A percentile compares a stretch with the other conserved stretches of the same genome.
Evolutionary conservation across 2,888 invertebrate species (phyloP).

Genomic region (Eurytoma adleriae): DNA sequence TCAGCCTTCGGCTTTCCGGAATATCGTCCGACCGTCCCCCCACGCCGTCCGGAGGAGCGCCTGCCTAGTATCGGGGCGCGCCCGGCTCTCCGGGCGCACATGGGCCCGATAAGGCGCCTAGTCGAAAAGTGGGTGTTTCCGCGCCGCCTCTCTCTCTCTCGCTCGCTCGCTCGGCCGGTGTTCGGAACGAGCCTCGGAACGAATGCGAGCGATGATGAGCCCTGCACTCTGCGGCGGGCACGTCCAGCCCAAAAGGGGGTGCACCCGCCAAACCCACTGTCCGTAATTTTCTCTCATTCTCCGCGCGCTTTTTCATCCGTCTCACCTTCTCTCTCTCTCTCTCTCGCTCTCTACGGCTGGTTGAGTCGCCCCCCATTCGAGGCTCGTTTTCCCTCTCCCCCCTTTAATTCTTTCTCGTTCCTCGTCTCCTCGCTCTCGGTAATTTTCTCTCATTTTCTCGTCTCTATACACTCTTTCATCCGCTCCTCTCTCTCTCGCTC

Average conservation of each 20-base stretch:
- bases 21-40: too few relatives aligned
- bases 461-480: conserved; percentile 1
- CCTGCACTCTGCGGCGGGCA: not conserved
- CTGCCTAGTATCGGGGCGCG: not conserved
- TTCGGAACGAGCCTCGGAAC: not conserved
- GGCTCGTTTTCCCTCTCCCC: not conserved
- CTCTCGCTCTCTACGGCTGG: not conserved
- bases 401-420: not conserved
- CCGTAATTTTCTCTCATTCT: conserved; percentile 27
- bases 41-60: too few relatives aligned
- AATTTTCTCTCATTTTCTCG: conserved; percentile 32
- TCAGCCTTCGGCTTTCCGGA: too few relatives aligned
- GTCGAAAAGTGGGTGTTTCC: not conserved
- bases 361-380: not conserved
- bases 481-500: not conserved
- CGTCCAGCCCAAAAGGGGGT: not conserved
- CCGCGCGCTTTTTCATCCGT: not conserved
- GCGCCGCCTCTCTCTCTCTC: conserved; percentile 2
- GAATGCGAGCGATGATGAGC: conserved; percentile 25
- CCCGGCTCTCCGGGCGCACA: not conserved
- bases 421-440: not conserved
- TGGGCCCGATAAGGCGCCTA: not conserved
- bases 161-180: not conserved
- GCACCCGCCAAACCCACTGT: conserved; percentile 6
- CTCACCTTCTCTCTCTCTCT: too few relatives aligned